Evolutionary conservation across 2,797 vertebrate species (phyloP).

Genomic region (Ctenopoma kingsleyae): DNA sequence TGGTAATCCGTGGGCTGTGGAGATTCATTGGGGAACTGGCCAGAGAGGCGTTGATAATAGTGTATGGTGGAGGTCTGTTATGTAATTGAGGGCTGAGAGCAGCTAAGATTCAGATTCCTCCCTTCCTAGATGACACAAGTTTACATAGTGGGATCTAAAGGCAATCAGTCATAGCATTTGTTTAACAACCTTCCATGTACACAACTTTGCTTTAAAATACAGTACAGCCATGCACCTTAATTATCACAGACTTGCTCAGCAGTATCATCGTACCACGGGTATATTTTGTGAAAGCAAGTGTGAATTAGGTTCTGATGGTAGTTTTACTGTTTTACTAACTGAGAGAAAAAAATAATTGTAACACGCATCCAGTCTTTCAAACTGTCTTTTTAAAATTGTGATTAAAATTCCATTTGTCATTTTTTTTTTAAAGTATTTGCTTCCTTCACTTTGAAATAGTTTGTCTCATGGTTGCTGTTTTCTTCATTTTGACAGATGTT

Average conservation of each 20-base stretch:
- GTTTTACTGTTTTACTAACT: slow-evolving; percentile 1
- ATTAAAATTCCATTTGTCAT: neutral
- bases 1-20: slow-evolving; percentile 66
- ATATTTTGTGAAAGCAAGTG: neutral
- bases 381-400: neutral
- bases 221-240: neutral
- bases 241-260: neutral
- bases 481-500: slow-evolving; percentile 75
- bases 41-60: slow-evolving; percentile 42
- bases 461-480: slow-evolving; percentile 58
- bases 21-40: slow-evolving; percentile 48
- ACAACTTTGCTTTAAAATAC: slow-evolving; percentile 14
- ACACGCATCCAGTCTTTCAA: neutral
- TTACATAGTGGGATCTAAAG: slow-evolving; percentile 33
- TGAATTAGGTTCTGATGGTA: neutral
- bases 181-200: slow-evolving; percentile 25
- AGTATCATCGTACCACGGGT: neutral
- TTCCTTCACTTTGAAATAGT: slow-evolving; percentile 29
- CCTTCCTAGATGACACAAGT: slow-evolving; percentile 44
- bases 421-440: slow-evolving; percentile 5
- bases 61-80: slow-evolving; percentile 58
- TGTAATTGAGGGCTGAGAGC: slow-evolving; percentile 39
- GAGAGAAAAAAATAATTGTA: neutral
- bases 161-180: slow-evolving; percentile 43
- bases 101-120: slow-evolving; percentile 38